These are phyloP conservation scores for Tiliacea citrago DNA, from an alignment of 2,888 invertebrate genomes.

Conservation along the genomic window DNA sequence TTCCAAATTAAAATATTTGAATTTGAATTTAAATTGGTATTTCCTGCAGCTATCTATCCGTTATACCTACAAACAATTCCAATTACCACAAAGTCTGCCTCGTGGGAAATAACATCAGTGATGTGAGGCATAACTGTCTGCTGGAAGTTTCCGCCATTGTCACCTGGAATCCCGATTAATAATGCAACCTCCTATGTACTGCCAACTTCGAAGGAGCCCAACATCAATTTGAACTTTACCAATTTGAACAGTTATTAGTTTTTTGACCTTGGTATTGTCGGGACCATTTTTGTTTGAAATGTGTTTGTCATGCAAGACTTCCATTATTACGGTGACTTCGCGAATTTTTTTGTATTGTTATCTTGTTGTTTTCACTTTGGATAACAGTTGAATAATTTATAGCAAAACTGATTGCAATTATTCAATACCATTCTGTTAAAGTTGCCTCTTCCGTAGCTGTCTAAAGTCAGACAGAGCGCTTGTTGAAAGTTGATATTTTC, in stretches of 20 bases:
- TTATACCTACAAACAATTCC: conserved; percentile 56
- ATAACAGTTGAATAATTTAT: background rate
- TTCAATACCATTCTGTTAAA: conserved; percentile 1
- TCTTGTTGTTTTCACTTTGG: background rate
- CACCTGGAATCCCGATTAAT: conserved; percentile 46
- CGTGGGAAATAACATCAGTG: conserved; percentile 65
- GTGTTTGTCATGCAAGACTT: conserved; percentile 44
- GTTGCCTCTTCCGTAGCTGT: conserved; percentile 3
- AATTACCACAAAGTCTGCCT: conserved; percentile 56
- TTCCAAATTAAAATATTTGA: too few species aligned
- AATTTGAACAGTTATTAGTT: conserved; percentile 38
- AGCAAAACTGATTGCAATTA: conserved; percentile 14
- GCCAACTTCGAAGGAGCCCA: conserved; percentile 16
- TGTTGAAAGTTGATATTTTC: conserved; percentile 12
- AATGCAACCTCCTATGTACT: conserved; percentile 43
- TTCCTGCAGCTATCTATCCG: background rate
- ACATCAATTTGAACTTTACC: conserved; percentile 56
- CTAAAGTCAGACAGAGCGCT: conserved; percentile 3
- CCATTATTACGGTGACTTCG: conserved; percentile 32
- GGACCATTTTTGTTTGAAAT: conserved; percentile 37
- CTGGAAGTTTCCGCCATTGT: conserved; percentile 41
- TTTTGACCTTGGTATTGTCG: conserved; percentile 37
- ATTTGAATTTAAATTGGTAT: too few species aligned
- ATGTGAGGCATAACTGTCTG: conserved; percentile 37
- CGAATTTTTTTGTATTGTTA: background rate